Percentiles rank a stretch among this genome's conserved stretches.
Evolutionary conservation across 2,113 vertebrate species (phyloP).

Genomic region (Callopanchax toddi): DNA sequence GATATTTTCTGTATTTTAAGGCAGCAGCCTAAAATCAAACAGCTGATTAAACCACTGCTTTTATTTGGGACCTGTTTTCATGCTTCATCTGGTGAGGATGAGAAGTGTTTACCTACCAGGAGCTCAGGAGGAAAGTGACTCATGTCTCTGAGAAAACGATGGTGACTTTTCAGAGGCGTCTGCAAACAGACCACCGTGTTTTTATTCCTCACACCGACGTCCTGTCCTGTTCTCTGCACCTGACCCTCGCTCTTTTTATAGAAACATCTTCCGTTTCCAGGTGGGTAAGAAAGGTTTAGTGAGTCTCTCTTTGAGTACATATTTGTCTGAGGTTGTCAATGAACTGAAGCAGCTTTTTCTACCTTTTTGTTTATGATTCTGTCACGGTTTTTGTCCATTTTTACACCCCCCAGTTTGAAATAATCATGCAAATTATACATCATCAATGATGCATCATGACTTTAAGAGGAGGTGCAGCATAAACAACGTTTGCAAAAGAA

Average conservation of each 20-base stretch:
- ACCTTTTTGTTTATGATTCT: too few relatives aligned
- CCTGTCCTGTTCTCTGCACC: constrained; percentile 27
- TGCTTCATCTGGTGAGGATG: not conserved
- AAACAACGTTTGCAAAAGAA: too few relatives aligned
- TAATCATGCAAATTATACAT: too few relatives aligned
- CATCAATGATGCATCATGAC: too few relatives aligned
- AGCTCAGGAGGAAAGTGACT: constrained; percentile 66
- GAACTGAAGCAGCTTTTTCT: too few relatives aligned
- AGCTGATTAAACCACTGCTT: not conserved
- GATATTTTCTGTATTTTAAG: too few relatives aligned
- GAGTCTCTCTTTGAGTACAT: too few relatives aligned
- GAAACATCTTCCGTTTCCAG: not conserved
- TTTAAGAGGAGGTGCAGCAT: too few relatives aligned
- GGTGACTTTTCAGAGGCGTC: constrained; percentile 44
- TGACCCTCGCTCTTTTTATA: not conserved
- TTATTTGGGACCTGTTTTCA: constrained; percentile 18
- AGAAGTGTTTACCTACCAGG: constrained; percentile 8
- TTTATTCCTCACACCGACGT: constrained; percentile 48
- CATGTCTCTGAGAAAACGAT: constrained; percentile 56
- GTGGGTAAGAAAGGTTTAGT: not conserved
- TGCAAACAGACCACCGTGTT: constrained; percentile 50
- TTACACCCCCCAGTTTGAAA: too few relatives aligned
- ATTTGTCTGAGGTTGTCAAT: too few relatives aligned
- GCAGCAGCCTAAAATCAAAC: not conserved
- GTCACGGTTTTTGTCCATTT: too few relatives aligned